Conservation (phyloP, 2,888 invertebrate genomes). For the Papilio protenor region DNA sequence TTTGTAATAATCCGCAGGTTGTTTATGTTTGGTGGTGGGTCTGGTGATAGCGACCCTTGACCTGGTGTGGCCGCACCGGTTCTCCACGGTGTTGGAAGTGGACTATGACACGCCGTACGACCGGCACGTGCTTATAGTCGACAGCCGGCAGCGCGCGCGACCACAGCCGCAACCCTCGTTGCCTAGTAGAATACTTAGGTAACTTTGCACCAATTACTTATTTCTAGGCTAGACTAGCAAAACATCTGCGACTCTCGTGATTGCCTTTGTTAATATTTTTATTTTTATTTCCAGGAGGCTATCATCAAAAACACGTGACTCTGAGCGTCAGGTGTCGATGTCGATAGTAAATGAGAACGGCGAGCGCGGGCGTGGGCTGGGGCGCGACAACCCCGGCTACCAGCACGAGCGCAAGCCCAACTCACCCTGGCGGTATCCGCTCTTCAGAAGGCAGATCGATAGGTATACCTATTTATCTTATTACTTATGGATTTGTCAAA, state of each 20-base stretch:
- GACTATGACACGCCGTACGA: constrained; percentile 98
- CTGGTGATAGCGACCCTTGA: constrained; percentile 90
- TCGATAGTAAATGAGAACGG: constrained; percentile 72
- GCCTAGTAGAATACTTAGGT: constrained; percentile 88
- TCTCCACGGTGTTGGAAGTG: constrained; percentile 95
- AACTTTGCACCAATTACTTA: constrained; percentile 26
- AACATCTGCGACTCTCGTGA: not conserved
- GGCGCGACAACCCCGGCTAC: constrained; percentile 86
- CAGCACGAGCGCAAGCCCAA: constrained; percentile 87
- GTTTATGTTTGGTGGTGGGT: constrained; percentile 91
- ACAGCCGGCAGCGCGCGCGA: constrained; percentile 85
- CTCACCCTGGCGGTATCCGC: constrained; percentile 90
- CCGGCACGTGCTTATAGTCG: constrained; percentile 95
- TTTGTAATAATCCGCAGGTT: constrained; percentile 79
- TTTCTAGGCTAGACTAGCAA: not conserved
- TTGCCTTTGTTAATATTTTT: not conserved
- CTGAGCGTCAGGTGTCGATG: constrained; percentile 75
- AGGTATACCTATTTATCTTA: constrained; percentile 62
- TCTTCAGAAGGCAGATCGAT: constrained; percentile 78
- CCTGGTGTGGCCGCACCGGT: constrained; percentile 94
- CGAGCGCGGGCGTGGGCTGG: constrained; percentile 78
- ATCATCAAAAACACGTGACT: constrained; percentile 88
- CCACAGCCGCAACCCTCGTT: constrained; percentile 74
- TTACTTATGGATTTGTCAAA: not conserved
- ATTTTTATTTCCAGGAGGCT: constrained; percentile 80